Evolutionary conservation across 2,888 invertebrate genomes (phyloP).

Genomic region (Andrena dorsata): DNA sequence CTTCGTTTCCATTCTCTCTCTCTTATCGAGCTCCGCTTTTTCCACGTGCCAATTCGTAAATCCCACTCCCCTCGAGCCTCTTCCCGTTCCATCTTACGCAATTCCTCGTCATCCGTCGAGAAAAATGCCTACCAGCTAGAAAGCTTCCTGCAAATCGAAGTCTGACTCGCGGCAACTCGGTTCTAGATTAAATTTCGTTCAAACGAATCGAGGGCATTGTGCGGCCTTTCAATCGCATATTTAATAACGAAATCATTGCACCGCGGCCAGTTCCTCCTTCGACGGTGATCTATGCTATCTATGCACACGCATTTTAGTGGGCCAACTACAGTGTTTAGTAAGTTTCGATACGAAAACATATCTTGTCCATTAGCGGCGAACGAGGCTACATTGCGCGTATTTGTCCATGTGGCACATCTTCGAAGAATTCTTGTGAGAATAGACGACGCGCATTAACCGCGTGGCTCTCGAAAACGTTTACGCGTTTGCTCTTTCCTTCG

Average conservation of each 20-base stretch:
- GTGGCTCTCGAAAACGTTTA: constrained; percentile 53
- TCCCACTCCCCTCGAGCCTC: background rate
- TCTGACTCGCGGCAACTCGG: no score
- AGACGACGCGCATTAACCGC: constrained; percentile 50
- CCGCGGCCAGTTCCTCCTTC: no score
- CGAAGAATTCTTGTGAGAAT: constrained; percentile 55
- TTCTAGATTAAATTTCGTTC: no score
- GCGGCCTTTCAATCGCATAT: no score
- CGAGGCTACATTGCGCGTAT: constrained; percentile 56
- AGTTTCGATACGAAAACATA: constrained; percentile 47
- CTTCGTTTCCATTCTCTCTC: constrained; percentile 48
- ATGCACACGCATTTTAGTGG: background rate
- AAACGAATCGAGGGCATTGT: no score
- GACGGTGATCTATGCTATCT: no score
- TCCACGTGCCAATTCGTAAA: background rate
- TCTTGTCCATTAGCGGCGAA: constrained; percentile 55
- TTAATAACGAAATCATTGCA: no score
- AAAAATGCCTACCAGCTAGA: background rate
- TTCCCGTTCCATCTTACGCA: background rate
- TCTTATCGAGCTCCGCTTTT: background rate
- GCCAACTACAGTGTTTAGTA: constrained; percentile 5
- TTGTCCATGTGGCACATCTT: constrained; percentile 61
- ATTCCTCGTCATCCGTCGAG: background rate
- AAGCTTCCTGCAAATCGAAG: background rate
- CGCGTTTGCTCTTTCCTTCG: constrained; percentile 32